phyloP scores from a whole-genome alignment of 2,113 vertebrate genomes.

The Rhipidura dahli region DNA sequence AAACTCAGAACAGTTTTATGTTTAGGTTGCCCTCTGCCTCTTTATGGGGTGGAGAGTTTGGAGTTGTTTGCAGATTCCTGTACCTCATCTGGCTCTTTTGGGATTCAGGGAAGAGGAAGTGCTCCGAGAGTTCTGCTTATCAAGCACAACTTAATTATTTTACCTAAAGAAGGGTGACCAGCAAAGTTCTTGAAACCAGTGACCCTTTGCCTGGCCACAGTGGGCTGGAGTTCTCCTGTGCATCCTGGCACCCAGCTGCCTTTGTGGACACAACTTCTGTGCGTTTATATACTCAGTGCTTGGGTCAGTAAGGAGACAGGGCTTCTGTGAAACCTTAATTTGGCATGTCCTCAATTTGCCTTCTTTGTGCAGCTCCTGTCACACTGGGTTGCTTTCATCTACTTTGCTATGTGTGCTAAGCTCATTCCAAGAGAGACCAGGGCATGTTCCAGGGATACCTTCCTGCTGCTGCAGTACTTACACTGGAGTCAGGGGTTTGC shows the following conservation, averaged over 20 bases:
- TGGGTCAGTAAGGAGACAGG: not conserved
- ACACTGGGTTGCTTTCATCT: not conserved
- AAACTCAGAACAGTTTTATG: not conserved
- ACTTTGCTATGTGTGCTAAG: accelerated
- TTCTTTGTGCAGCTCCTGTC: not conserved
- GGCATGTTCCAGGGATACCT: not conserved
- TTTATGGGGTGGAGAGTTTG: not conserved
- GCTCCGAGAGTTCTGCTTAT: not conserved
- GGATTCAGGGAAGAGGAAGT: not conserved
- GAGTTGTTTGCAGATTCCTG: not conserved
- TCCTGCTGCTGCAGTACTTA: not conserved
- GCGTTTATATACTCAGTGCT: not conserved
- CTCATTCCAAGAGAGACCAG: not conserved
- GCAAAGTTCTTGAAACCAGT: not conserved
- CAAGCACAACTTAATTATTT: not conserved
- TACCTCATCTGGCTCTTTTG: not conserved
- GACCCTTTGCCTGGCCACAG: not conserved
- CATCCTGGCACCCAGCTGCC: not conserved
- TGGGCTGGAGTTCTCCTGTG: not conserved
- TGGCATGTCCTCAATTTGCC: not conserved
- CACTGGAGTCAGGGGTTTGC: not conserved
- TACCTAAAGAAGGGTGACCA: not conserved
- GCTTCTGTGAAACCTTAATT: not conserved
- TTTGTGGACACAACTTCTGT: accelerated
- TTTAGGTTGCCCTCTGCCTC: not conserved